Conservation (phyloP, 2,888 invertebrate genomes). For the Syrphus vitripennis region DNA sequence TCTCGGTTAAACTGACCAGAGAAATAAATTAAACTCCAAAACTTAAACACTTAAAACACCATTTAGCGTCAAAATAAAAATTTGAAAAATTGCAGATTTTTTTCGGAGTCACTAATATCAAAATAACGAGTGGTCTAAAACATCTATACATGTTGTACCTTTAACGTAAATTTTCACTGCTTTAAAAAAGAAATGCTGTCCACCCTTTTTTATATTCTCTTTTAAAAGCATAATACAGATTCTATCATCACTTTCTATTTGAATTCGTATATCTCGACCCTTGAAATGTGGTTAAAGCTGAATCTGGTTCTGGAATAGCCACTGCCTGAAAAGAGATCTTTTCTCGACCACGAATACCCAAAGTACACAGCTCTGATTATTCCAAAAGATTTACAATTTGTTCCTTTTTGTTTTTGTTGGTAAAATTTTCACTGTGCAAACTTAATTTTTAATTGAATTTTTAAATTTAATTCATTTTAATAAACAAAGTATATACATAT, state of each 20-base stretch:
- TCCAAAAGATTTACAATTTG: slow-evolving; percentile 1
- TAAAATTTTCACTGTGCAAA: neutral
- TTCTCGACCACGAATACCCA: neutral
- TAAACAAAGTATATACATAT: slow-evolving; percentile 35
- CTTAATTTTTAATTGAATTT: slow-evolving; percentile 38
- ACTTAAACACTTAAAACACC: too few relatives aligned
- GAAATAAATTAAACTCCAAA: too few relatives aligned
- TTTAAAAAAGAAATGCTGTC: neutral
- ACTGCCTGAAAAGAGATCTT: neutral
- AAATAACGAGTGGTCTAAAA: too few relatives aligned
- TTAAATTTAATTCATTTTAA: slow-evolving; percentile 53
- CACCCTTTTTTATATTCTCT: neutral
- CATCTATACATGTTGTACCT: too few relatives aligned
- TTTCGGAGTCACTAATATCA: too few relatives aligned
- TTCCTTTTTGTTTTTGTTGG: neutral
- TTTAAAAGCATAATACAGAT: neutral
- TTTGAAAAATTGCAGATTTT: too few relatives aligned
- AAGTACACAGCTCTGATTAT: neutral
- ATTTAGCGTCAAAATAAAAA: too few relatives aligned
- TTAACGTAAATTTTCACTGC: too few relatives aligned
- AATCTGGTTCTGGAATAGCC: neutral
- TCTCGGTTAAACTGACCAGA: too few relatives aligned
- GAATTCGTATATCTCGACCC: neutral
- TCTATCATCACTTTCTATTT: neutral
- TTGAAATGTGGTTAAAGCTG: neutral